Base-by-base conservation (phyloP, 2,113 vertebrate species). In the Theristicus caerulescens region DNA sequence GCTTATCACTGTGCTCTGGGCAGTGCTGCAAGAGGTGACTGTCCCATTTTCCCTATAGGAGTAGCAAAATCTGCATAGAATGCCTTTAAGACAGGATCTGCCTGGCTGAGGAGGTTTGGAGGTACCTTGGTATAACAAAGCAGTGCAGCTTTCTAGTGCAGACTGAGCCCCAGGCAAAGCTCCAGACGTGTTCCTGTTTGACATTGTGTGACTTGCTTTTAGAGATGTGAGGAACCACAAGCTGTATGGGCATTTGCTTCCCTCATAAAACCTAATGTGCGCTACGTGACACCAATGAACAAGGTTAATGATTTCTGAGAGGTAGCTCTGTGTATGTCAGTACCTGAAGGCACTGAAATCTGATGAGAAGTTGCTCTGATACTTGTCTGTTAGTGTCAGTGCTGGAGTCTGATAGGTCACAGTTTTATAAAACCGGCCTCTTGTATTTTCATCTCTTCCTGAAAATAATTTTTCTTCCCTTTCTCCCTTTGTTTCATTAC, bases 291-390 rank as follows among this genome's bases (percentile, higher is more conserved):
- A 86, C 31, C 77, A 38, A 0, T 24, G 83, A 85, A 44, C n/a
- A 62, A 44, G 70, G 40, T 85, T 84, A 65, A 54, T 94, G 0
- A 31, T 80, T 94, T 82, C 71, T 94, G 66, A 61, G 65, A 64
- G 65, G 71, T 58, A 78, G 65, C 54, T 86, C 72, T 34, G 2
- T 34, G 19, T 69, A 8, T 3, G 4, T 58, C 66, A 36, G 36
- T 87, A 79, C 77, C 52, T 89, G 57, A 82, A 78, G 88, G 93
- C 83, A 73, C 66, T 87, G 44, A 81, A 96, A 92, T 67, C 64
- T 90, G 38, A 36, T 38, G 38, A 90, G 83, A 52, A 91, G 34
- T 32, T 69, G 44, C 22, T 86, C 65, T 89, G 36, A 82, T 84
- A 42, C 19, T 69, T 54, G 52, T 49, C 64, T 80, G 8, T 58